Base-by-base conservation (phyloP, 2,888 invertebrate species). In the Oscheius myriophilus region DNA sequence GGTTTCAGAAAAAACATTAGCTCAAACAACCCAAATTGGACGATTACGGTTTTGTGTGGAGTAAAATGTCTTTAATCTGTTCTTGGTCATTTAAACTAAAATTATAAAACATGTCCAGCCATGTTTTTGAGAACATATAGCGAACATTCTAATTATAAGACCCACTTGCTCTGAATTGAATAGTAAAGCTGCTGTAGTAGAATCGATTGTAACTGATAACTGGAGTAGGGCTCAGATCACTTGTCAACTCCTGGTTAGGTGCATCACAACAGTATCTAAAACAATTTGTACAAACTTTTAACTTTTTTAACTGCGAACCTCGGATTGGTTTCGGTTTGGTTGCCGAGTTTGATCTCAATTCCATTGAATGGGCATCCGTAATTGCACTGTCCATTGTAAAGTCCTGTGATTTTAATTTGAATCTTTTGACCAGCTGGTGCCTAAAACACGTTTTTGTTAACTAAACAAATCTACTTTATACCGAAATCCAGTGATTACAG, bases 341-440 rank as follows among this genome's bases (percentile, higher is more conserved):
- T 18, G 14, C 25, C 18, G 2, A 49, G 11, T 21, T 66, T 66
- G 41, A 66, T 33, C 26, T 76, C 76, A 39, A 76, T 55, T 49
- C 74, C 73, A 65, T 71, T 71, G 52, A 72, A 76, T 4, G 59
- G 63, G 46, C 76, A 76, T 3, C 72, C 73, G 39, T 71, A 72
- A 0, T 58, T 46, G 62, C 76, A 76, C 53, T 76, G 76, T 9
- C 65, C 57, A 59, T 74, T 74, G 53, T 64, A 65, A 2, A 64
- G 46, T 11, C 54, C 45, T 33, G 66, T 70, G 11, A 76, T 69
- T 11, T 70, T 63, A 9, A 74, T 61, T 46, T 72, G 67, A 3
- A 76, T 72, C 33, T 51, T 46, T 23, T 76, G 67, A 1, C 72
- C 74, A 6, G 55, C 51, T 2, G 76, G 76, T 9, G 74, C 76